phyloP scores from a whole-genome alignment of 2,113 vertebrate genomes.

The Clinocottus analis region DNA sequence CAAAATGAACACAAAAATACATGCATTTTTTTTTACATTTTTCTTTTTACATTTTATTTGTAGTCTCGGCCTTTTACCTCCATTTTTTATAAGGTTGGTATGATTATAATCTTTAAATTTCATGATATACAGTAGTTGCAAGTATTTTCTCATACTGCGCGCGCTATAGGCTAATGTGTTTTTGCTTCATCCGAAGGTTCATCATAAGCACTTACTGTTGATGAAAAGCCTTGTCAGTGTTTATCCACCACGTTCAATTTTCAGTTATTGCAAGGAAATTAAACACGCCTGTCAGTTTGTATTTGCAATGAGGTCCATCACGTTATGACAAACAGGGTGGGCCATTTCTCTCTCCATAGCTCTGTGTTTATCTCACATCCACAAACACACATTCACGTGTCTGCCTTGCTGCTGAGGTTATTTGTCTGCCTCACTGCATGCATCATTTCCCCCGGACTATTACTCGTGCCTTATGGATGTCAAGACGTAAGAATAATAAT shows the following conservation, averaged over 20 bases:
- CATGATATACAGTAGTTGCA: not conserved
- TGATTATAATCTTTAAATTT: not conserved
- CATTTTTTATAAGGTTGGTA: not conserved
- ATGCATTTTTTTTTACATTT: not conserved
- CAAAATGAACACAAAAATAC: not conserved
- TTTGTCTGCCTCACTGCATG: not conserved
- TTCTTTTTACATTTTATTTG: not conserved
- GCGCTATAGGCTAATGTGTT: not conserved
- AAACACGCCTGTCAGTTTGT: conserved; percentile 74
- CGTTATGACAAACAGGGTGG: conserved; percentile 36
- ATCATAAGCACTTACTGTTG: conserved; percentile 62
- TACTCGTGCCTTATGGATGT: conserved; percentile 1
- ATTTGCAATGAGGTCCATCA: conserved; percentile 74
- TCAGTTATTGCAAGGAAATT: conserved; percentile 75
- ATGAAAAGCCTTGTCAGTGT: conserved; percentile 67
- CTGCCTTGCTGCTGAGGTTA: conserved; percentile 3
- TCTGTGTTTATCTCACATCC: conserved; percentile 21
- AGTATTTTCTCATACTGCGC: not conserved
- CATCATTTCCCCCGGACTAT: not conserved
- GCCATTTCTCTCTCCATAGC: conserved; percentile 33
- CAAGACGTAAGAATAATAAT: not conserved
- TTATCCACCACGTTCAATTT: conserved; percentile 71
- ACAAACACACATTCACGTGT: not conserved
- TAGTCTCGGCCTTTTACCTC: not conserved
- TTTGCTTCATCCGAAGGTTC: conserved; percentile 31